These are phyloP conservation scores for Amiota minor DNA, from an alignment of 2,888 invertebrate species.

Conservation along the genomic window DNA sequence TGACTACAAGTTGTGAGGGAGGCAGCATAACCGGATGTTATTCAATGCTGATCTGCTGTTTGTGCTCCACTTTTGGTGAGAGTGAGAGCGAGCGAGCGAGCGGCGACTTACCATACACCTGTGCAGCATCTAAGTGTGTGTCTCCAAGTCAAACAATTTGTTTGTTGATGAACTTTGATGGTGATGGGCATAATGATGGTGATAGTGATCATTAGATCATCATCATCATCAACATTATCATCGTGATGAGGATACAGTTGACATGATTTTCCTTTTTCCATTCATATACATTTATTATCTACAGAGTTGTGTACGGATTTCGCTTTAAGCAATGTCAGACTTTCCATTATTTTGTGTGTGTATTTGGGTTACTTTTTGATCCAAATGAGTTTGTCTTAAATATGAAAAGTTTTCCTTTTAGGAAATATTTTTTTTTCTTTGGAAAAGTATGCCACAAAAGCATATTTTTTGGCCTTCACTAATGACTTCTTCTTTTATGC, in stretches of 20 bases:
- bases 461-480: conserved; percentile 16
- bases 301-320: not conserved
- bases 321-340: conserved; percentile 7
- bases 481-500: not conserved
- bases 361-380: too few species aligned
- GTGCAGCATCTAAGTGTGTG: not conserved
- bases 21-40: not conserved
- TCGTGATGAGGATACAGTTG: conserved; percentile 41
- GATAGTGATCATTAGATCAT: conserved; percentile 61
- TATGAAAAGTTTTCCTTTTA: not conserved
- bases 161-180: not conserved
- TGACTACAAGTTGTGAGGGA: too few species aligned
- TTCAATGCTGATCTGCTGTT: conserved; percentile 34
- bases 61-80: conserved; percentile 25
- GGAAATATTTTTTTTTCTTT: not conserved
- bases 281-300: too few species aligned
- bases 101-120: conserved; percentile 13
- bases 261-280: conserved; percentile 64
- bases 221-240: not conserved
- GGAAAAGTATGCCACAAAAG: conserved; percentile 4
- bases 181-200: conserved; percentile 38
- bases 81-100: not conserved
- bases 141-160: not conserved
- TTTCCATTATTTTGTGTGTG: conserved; percentile 12
- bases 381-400: not conserved